Conservation (phyloP, 1,140 invertebrate genomes). For the Agraylea sexmaculata region DNA sequence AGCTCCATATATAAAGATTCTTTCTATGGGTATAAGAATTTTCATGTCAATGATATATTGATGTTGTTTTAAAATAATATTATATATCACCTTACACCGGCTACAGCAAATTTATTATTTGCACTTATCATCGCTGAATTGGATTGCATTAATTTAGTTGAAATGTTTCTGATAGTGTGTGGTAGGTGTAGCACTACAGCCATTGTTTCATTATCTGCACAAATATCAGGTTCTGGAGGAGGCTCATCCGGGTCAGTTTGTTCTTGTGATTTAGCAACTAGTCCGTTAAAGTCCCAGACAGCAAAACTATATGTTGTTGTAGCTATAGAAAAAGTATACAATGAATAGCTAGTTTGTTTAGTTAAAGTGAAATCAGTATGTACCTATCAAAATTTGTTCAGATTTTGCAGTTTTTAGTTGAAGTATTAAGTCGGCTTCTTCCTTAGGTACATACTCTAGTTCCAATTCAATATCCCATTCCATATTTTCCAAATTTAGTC, state of each 20-base stretch:
- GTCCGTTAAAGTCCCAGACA: slow-evolving; percentile 53
- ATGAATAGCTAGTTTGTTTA: background rate
- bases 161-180: slow-evolving; percentile 85
- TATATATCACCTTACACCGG: slow-evolving; percentile 64
- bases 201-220: slow-evolving; percentile 31
- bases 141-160: slow-evolving; percentile 74
- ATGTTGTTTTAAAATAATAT: background rate
- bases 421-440: slow-evolving; percentile 61
- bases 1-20: slow-evolving; percentile 90
- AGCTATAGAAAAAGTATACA: slow-evolving; percentile 25
- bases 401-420: slow-evolving; percentile 73
- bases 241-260: slow-evolving; percentile 25
- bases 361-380: background rate
- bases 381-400: slow-evolving; percentile 67
- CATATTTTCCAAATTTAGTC: slow-evolving; percentile 36
- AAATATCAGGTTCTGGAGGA: slow-evolving; percentile 19
- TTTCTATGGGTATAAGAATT: slow-evolving; percentile 53
- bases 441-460: slow-evolving; percentile 51
- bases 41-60: background rate
- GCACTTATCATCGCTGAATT: slow-evolving; percentile 87
- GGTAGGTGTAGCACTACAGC: slow-evolving; percentile 67
- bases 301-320: slow-evolving; percentile 76
- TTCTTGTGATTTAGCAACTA: slow-evolving; percentile 23
- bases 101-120: slow-evolving; percentile 83
- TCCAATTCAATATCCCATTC: slow-evolving; percentile 48